Conservation (phyloP, 2,797 vertebrate species). For the Chrysocyon brachyurus region DNA sequence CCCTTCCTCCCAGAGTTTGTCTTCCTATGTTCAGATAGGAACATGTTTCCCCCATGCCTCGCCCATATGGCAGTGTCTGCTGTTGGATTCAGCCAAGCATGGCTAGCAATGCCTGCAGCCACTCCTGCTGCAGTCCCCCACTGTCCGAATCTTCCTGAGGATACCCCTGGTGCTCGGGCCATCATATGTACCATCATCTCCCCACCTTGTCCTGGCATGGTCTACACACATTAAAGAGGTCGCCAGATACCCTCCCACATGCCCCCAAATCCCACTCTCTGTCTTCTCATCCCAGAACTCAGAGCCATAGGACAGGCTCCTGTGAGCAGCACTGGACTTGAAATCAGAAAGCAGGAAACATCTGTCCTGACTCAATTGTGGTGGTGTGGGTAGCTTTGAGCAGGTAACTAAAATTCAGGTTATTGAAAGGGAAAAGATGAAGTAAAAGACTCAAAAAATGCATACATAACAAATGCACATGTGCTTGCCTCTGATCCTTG, state of each 20-base stretch:
- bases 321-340: background rate
- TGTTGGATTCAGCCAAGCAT: background rate
- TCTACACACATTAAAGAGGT: background rate
- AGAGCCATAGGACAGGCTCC: background rate
- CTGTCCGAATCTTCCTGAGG: background rate
- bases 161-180: too few species aligned
- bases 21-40: background rate
- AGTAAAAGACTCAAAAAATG: background rate
- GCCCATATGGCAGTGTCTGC: background rate
- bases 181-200: background rate
- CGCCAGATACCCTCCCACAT: too few species aligned
- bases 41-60: background rate
- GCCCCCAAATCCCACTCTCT: background rate
- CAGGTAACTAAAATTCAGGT: background rate
- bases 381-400: background rate
- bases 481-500: background rate
- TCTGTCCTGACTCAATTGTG: background rate
- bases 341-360: background rate
- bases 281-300: fast-evolving
- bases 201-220: background rate
- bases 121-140: background rate
- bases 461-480: background rate
- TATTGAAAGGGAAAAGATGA: background rate
- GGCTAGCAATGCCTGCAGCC: background rate
- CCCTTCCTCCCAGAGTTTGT: background rate